Evolutionary conservation across 2,888 invertebrate genomes (phyloP).

Genomic region (Callosobruchus maculatus): DNA sequence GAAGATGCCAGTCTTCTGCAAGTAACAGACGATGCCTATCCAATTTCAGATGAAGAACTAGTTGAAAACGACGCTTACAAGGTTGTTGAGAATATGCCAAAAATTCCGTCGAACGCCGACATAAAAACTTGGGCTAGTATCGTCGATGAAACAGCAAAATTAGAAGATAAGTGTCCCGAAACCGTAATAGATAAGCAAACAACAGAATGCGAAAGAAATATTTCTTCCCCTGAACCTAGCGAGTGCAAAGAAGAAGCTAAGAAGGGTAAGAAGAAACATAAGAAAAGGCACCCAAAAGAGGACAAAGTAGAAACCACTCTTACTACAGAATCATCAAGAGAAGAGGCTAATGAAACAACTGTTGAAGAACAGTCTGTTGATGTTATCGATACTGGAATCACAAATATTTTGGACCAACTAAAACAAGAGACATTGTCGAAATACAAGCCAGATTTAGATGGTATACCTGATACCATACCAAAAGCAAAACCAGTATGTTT

Average conservation of each 20-base stretch:
- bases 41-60: slow-evolving; percentile 23
- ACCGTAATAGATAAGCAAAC: not conserved
- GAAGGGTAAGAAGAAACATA: slow-evolving; percentile 2
- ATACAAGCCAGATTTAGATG: slow-evolving; percentile 23
- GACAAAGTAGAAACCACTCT: no score
- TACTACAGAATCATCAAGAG: not conserved
- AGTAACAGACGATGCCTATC: slow-evolving; percentile 2
- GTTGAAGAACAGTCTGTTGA: not conserved
- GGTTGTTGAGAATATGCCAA: not conserved
- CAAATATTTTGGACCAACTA: slow-evolving; percentile 20
- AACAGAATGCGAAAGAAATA: not conserved
- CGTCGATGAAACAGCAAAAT: not conserved
- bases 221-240: not conserved
- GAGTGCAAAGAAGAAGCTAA: not conserved
- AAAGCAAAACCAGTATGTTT: slow-evolving; percentile 9
- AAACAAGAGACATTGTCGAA: slow-evolving; percentile 28
- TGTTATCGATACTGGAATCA: not conserved
- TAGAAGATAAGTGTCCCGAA: not conserved
- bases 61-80: slow-evolving; percentile 17
- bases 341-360: not conserved
- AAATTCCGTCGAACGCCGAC: slow-evolving; percentile 7
- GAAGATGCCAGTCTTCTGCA: not conserved
- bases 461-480: slow-evolving; percentile 12
- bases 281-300: not conserved
- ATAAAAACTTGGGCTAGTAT: slow-evolving; percentile 3